Percentiles rank a stretch among this genome's conserved stretches.
Conservation (phyloP, 2,113 vertebrate species). For the Lethenteron reissneri region DNA sequence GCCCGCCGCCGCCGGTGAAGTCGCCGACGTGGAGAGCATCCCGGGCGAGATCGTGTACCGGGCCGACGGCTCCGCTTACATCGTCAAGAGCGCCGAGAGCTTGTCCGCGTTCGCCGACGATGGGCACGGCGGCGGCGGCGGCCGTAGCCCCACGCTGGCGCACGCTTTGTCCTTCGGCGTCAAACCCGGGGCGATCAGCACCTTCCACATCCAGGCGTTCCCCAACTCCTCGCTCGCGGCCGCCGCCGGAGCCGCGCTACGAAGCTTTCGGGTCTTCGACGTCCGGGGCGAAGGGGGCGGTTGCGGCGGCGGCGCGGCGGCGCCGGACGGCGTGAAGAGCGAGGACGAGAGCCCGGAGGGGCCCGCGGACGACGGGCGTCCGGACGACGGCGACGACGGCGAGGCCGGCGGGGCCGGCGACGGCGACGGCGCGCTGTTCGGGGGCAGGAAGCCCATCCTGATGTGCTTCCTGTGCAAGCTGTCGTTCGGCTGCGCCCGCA, state of each 20-base stretch:
- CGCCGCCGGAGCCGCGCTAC: constrained; percentile 21
- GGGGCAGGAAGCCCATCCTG: constrained; percentile 15
- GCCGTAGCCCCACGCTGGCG: constrained; percentile 15
- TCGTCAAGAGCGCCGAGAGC: constrained; percentile 14
- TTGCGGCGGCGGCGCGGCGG: constrained; percentile 9
- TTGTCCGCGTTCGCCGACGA: constrained; percentile 9
- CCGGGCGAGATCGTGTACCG: constrained; percentile 20
- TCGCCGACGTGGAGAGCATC: constrained; percentile 16
- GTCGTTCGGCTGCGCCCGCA: constrained; percentile 16
- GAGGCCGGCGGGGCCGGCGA: constrained; percentile 5
- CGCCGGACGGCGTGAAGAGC: constrained; percentile 7
- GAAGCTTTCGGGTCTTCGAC: constrained; percentile 18
- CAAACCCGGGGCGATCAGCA: constrained; percentile 16
- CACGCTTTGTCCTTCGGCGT: constrained; percentile 11
- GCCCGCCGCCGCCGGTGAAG: constrained; percentile 4
- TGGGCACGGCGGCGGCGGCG: constrained; percentile 10
- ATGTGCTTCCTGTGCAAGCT: constrained; percentile 23
- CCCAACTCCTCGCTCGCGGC: constrained; percentile 26
- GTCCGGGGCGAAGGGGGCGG: neutral
- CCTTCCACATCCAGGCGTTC: constrained; percentile 23
- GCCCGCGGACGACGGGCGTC: constrained; percentile 10
- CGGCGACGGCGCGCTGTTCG: constrained; percentile 1
- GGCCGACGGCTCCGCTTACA: constrained; percentile 19
- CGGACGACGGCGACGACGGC: constrained; percentile 8
- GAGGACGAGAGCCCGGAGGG: constrained; percentile 9